These are phyloP conservation scores for Sphinx pinastri DNA, from an alignment of 2,888 invertebrate genomes.

Conservation along the genomic window DNA sequence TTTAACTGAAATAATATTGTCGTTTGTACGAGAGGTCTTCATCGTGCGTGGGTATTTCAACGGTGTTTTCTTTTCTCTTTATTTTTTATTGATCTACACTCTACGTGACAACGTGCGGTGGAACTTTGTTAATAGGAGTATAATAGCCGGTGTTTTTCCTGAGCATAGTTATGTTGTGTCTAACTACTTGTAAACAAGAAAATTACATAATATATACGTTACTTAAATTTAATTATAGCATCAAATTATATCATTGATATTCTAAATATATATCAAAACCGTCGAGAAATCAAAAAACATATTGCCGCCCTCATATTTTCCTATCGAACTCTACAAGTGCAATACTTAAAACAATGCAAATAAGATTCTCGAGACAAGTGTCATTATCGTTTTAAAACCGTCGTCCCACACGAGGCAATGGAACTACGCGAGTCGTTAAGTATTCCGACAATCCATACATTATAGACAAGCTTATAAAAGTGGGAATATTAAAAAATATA, in stretches of 20 bases:
- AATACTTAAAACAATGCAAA: background rate
- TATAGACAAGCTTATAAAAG: conserved; percentile 21
- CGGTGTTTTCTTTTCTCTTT: conserved; percentile 3
- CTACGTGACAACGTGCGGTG: background rate
- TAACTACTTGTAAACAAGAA: too few species aligned
- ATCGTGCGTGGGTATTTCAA: conserved; percentile 16
- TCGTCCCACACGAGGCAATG: background rate
- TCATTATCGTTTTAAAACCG: background rate
- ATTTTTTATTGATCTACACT: background rate
- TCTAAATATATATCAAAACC: too few species aligned
- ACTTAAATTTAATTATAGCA: too few species aligned
- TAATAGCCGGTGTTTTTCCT: too few species aligned
- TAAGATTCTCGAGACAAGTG: background rate
- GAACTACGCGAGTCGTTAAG: background rate
- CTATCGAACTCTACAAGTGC: background rate
- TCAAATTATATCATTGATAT: too few species aligned
- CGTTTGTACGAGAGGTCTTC: conserved; percentile 55
- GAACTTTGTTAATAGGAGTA: background rate
- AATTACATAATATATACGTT: too few species aligned
- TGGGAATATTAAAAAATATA: conserved; percentile 40
- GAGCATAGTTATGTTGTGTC: too few species aligned
- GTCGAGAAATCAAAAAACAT: too few species aligned
- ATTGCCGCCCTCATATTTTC: too few species aligned
- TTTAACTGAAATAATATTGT: conserved; percentile 76
- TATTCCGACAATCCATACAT: conserved; percentile 29